Base-by-base conservation (phyloP, 2,113 vertebrate species). In the Alces alces region DNA sequence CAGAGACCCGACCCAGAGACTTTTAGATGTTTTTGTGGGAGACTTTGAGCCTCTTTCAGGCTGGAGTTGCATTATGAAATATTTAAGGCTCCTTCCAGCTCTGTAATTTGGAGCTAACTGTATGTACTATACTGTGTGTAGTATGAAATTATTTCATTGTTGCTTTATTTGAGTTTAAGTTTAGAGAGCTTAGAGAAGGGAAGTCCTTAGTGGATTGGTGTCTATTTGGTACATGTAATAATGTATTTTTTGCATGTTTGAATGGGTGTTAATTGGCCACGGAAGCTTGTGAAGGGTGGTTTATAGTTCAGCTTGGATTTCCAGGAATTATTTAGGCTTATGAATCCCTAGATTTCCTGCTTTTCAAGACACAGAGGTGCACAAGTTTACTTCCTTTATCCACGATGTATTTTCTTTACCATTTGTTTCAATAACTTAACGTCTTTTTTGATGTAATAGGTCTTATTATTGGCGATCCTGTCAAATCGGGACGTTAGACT, bases 201-300 rank as follows among this genome's bases (percentile, higher is more conserved):
- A 55, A 7, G 33, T 13, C 58, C 25, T 8, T 4, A 13, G 39
- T 54, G 28, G 58, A 28, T 54, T 95, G 54, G 23, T 89, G 52
- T 58, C 79, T 17, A 50, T 33, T 54, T 52, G 61, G 0, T 60
- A 86, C 5, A 7, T 7, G 30, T 61, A 36, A n/a, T 39, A 47
- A 27, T 54, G 57, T 23, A 23, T 21, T 86, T 89, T 89, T 52
- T 92, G 70, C 47, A 13, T 50, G 43, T 21, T 16, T 16, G 57
- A 60, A 13, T 45, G 23, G 79, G 28, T 92, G n/a, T 64, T 97
- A 80, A 57, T 55, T 92, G 84, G 43, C 58, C 54, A 7, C 3
- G 3, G 50, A 28, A 33, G 25, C 3, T 15, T 47, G 14, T 47
- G 11, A 50, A 79, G 25, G 2, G 14, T 45, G 78, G 58, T 76